A percentile compares a stretch with the other conserved stretches of the same genome.
Conservation (phyloP, 2,797 vertebrate species). For the Poeciliopsis turneri region DNA sequence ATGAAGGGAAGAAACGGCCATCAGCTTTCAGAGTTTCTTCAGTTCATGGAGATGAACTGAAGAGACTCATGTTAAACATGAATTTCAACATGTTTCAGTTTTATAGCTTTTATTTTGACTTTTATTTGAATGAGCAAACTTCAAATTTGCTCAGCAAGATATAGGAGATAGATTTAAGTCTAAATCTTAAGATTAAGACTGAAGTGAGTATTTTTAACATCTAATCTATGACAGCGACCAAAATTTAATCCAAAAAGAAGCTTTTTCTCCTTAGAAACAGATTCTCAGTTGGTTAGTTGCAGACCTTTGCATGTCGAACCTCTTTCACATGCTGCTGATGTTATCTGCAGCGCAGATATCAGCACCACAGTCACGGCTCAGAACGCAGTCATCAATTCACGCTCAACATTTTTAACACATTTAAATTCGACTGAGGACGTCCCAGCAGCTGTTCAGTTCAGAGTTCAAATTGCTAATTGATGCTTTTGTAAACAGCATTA, state of each 20-base stretch:
- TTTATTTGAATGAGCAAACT: neutral
- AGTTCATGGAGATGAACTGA: neutral
- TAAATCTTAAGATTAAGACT: too few species aligned
- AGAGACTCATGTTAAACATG: neutral
- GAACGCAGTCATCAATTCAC: neutral
- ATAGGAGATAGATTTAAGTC: too few species aligned
- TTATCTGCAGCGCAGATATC: neutral
- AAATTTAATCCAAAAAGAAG: neutral
- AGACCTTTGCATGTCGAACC: neutral
- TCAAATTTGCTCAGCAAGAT: neutral
- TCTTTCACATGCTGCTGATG: neutral
- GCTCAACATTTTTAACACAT: neutral
- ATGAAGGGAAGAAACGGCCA: neutral
- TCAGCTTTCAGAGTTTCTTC: neutral
- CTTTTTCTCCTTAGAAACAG: neutral
- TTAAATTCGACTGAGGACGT: neutral
- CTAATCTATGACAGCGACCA: neutral
- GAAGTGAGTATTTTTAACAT: neutral
- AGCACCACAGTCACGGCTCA: constrained; percentile 4
- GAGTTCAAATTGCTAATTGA: neutral
- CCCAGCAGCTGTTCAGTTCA: neutral
- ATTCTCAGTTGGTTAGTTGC: neutral
- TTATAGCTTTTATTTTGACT: neutral
- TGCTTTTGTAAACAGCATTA: neutral
- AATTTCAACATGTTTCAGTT: neutral